Evolutionary conservation across 1,140 invertebrate genomes (phyloP), one percentile per base, ranked within the genome.

Genomic region (Archivesica marissinica): DNA sequence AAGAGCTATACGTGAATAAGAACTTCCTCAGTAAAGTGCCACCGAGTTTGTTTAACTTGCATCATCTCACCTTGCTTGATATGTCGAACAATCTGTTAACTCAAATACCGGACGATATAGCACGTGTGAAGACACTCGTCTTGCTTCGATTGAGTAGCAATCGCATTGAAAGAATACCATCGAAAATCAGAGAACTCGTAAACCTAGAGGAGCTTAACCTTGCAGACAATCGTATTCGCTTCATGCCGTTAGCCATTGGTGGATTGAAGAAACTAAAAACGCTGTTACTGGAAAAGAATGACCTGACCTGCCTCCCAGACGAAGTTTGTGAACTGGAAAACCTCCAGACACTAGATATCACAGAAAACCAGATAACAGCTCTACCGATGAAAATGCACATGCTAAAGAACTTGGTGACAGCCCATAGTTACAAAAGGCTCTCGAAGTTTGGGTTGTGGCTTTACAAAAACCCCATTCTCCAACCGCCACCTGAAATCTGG

Each of bases 371-470:
- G 9, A 90, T 94, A 33, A 86, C 86, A 39, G 56, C 77, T 25
- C 85, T 94, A 52, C 93, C 93, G 20, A 88, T 93, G 87, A 88
- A 88, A 30, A 77, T 94, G 66, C 89, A 91, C 72, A 86, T 89
- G 11, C 83, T 94, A 83, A 87, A 86, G 35, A 90, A 89, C 9
- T 70, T 94, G 1, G 89, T 85, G 15, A 86, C 74, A 25, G 92
- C 93, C 17, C 94, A 94, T 70, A 89, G 87, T 13, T 94, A 91
- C 68, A 80, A 89, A 33, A 91, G 92, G 64, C 87, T 93, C 2
- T 70, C 88, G 9, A 93, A 93, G 86, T 77, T 87, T 85, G 94
- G 94, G 9, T 82, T 94, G 35, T 94, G 94, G 93, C 81, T 94
- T 30, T 92, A 93, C 83, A 90, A 91, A 50, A 94, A 94, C 76